phyloP scores from a whole-genome alignment of 2,888 invertebrate species.

The Lissocephala sabroskyi region DNA sequence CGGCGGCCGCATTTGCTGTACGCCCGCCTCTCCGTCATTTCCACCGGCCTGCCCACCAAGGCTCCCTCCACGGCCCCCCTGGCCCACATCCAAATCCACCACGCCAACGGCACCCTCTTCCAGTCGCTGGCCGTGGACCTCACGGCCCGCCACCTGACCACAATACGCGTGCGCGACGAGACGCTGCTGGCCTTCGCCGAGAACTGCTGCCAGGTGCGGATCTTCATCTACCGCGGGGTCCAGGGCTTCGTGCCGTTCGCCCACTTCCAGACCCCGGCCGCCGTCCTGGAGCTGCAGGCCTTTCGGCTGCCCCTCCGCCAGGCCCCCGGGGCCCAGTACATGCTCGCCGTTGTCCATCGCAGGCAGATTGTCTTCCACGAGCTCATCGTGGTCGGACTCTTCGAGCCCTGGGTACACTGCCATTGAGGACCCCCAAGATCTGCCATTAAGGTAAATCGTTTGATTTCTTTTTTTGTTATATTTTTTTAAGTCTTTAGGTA shows the following conservation, averaged over 20 bases:
- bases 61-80: constrained; percentile 35
- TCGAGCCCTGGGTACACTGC: constrained; percentile 44
- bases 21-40: constrained; percentile 41
- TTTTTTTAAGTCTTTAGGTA: too few species aligned
- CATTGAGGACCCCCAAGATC: too few species aligned
- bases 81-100: constrained; percentile 68
- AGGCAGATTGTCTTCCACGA: constrained; percentile 57
- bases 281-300: constrained; percentile 40
- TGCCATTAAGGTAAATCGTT: too few species aligned
- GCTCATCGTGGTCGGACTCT: constrained; percentile 44
- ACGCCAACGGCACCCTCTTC: constrained; percentile 71
- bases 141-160: constrained; percentile 73
- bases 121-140: constrained; percentile 73
- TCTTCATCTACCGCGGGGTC: constrained; percentile 67
- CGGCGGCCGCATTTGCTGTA: constrained; percentile 20
- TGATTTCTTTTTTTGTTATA: too few species aligned
- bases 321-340: constrained; percentile 30
- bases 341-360: constrained; percentile 37
- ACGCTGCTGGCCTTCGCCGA: constrained; percentile 74
- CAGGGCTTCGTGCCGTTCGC: constrained; percentile 69
- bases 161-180: constrained; percentile 71
- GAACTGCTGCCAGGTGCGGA: constrained; percentile 48
- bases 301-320: constrained; percentile 26
- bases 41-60: constrained; percentile 46
- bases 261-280: constrained; percentile 29